Evolutionary conservation across 2,113 vertebrate species (phyloP).

Genomic region (Peromyscus californicus): DNA sequence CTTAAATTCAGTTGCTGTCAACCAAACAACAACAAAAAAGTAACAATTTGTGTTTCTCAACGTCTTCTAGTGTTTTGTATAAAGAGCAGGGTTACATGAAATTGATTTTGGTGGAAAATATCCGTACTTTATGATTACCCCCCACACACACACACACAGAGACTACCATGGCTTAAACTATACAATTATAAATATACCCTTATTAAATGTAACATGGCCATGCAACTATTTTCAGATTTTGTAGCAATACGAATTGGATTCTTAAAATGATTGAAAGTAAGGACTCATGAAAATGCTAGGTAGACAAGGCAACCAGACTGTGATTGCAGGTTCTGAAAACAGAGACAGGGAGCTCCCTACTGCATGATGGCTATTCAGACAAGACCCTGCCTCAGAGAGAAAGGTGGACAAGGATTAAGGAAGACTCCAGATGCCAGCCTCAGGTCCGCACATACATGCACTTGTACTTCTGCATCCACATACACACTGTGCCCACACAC

Average conservation of each 20-base stretch:
- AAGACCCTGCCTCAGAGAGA: background rate
- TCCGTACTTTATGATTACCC: background rate
- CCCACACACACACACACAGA: background rate
- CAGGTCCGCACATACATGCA: background rate
- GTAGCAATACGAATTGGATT: background rate
- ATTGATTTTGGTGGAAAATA: background rate
- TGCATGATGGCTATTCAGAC: background rate
- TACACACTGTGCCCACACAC: background rate
- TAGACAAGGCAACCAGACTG: background rate
- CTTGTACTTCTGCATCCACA: background rate
- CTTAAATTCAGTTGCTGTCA: slow-evolving; percentile 35
- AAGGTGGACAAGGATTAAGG: background rate
- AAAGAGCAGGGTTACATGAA: slow-evolving; percentile 40
- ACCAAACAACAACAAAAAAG: background rate
- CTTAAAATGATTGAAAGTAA: background rate
- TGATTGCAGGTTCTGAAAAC: background rate
- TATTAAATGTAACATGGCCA: background rate
- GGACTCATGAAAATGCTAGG: no score
- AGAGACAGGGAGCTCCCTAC: no score
- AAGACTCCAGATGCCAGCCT: background rate
- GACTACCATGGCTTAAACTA: background rate
- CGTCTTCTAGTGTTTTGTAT: slow-evolving; percentile 3
- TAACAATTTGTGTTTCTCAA: slow-evolving; percentile 42
- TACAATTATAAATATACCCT: slow-evolving; percentile 40
- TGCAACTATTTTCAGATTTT: background rate